Base-by-base conservation (phyloP, 2,888 invertebrate genomes). In the Nomada fucata region DNA sequence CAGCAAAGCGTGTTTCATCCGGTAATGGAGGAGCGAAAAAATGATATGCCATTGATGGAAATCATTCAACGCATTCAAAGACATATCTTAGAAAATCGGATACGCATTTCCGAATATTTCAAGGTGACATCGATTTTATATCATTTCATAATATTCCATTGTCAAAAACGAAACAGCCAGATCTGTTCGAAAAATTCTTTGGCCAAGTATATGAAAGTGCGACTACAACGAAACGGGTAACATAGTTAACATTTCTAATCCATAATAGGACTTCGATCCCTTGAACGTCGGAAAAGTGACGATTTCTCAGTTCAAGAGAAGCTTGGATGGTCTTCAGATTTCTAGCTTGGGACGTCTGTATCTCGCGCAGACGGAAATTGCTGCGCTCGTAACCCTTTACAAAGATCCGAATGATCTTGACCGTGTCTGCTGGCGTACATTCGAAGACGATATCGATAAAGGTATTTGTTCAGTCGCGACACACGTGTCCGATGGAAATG, bases 391-490 rank as follows among this genome's bases (percentile, higher is more conserved):
- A 87, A 94, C 94, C 18, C 96, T 96, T 90, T 97, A 97, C 93
- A 92, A 95, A 79, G 97, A 97, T 94, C 96, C 96, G n/a, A 95
- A 96, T 87, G 97, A 97, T 92, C 93, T 94, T 0, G 94, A 95
- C 72, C 95, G 96, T 71, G 94, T 97, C 60, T 96, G 96, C 92
- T 97, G 97, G 97, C 95, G 95, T 77, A 96, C 96, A 29, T 97
- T 97, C 92, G 96, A 96, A 90, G 96, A 96, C 89, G 97, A 97
- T 92, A 95, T 97, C 85, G 96, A 97, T 90, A 96, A 96, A 91
- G 97, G 96, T 96, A 89, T 52, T 23, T n/a, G 59, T 20, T 64
- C 0, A 23, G 13, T 18, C 10, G 53, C 55, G 53, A 36, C 15
- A 36, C 71, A 57, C 15, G 7, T 47, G 11, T 15, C 2, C 15